Evolutionary conservation across 2,113 vertebrate species (phyloP).

Genomic region (Rhipidura dahli): DNA sequence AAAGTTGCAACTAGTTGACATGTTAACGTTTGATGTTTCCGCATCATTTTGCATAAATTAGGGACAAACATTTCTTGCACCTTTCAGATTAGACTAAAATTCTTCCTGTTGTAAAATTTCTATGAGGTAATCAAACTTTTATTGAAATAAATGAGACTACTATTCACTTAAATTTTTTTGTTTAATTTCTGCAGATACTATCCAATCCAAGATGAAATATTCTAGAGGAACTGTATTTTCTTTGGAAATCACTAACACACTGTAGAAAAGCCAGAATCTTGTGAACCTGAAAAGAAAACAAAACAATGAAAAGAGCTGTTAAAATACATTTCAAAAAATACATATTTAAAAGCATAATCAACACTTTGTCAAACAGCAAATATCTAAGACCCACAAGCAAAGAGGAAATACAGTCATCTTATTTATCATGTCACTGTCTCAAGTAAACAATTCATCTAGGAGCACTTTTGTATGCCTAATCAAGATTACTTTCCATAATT

Average conservation of each 20-base stretch:
- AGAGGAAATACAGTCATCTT: not conserved
- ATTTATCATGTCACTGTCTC: not conserved
- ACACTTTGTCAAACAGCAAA: not conserved
- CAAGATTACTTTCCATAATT: constrained; percentile 11
- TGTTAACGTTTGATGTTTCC: not conserved
- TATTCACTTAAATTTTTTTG: not conserved
- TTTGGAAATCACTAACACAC: not conserved
- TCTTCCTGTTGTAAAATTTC: not conserved
- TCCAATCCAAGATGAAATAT: not conserved
- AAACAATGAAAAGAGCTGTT: not conserved
- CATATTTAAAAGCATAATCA: not conserved
- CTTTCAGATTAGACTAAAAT: not conserved
- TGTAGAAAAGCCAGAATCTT: not conserved
- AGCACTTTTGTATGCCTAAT: constrained; percentile 8
- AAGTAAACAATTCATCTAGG: constrained; percentile 6
- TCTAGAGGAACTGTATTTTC: not conserved
- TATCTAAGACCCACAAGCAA: not conserved
- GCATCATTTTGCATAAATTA: not conserved
- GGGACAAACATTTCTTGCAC: not conserved
- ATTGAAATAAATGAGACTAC: not conserved
- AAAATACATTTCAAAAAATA: not conserved
- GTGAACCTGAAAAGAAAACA: not conserved
- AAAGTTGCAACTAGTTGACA: not conserved
- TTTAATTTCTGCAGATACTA: not conserved
- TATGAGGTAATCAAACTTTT: not conserved